Percentiles rank a stretch among this genome's conserved stretches.
Conservation (phyloP, 2,797 vertebrate species). For the Coregonus sp. region DNA sequence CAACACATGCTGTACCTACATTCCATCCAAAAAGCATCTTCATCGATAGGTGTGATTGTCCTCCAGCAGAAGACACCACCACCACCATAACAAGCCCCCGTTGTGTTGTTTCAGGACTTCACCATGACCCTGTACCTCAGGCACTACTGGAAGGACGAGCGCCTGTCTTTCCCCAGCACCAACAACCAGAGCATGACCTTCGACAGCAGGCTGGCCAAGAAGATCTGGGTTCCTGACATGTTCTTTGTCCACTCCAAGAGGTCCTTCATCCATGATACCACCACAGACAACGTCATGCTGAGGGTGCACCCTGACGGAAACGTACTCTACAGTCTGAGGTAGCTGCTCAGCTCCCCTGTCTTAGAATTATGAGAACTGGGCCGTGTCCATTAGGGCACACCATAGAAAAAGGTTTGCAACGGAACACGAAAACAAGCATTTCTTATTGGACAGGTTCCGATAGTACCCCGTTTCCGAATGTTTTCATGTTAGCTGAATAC, state of each 20-base stretch:
- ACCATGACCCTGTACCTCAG: slow-evolving; percentile 97
- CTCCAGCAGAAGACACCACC: background rate
- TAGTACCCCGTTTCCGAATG: background rate
- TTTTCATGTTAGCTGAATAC: too few species aligned
- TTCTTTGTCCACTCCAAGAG: slow-evolving; percentile 98
- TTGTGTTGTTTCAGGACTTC: slow-evolving; percentile 81
- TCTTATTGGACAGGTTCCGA: background rate
- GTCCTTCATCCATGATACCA: slow-evolving; percentile 97
- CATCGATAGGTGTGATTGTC: background rate
- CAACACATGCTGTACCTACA: background rate
- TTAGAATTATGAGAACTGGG: background rate
- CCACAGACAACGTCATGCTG: slow-evolving; percentile 97
- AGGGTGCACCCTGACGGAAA: slow-evolving; percentile 94
- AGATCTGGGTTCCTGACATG: slow-evolving; percentile 99
- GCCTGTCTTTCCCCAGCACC: slow-evolving; percentile 91
- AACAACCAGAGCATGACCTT: slow-evolving; percentile 99
- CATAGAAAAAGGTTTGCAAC: background rate
- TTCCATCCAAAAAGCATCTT: background rate
- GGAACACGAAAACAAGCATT: background rate
- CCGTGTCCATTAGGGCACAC: background rate
- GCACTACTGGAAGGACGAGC: slow-evolving; percentile 97
- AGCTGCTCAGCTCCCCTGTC: slow-evolving; percentile 16
- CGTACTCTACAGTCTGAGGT: slow-evolving; percentile 98
- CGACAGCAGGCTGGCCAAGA: slow-evolving; percentile 94
- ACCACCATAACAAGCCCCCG: background rate